A percentile compares a stretch with the other conserved stretches of the same genome.
Evolutionary conservation across 2,888 invertebrate species (phyloP).

Genomic region (Diarsia dahlii): DNA sequence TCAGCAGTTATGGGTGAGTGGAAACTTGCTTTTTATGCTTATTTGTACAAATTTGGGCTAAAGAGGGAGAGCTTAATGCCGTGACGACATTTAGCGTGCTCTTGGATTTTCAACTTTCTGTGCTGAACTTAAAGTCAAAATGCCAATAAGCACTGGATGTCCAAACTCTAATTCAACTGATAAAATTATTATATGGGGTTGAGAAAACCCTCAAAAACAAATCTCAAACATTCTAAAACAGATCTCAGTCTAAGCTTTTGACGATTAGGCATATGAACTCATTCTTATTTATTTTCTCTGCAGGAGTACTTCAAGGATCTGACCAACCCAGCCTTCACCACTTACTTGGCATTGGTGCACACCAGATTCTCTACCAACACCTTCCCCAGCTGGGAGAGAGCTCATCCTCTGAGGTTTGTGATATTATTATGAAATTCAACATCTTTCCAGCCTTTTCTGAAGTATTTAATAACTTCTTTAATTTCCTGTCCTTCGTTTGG

Average conservation of each 20-base stretch:
- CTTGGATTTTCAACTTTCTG: background rate
- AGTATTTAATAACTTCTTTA: background rate
- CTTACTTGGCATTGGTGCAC: constrained; percentile 98
- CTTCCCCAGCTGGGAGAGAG: constrained; percentile 99
- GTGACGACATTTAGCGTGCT: background rate
- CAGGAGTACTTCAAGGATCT: constrained; percentile 94
- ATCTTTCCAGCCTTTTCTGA: background rate
- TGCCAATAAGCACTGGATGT: too few relatives aligned
- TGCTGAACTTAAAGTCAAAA: background rate
- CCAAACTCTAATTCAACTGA: too few relatives aligned
- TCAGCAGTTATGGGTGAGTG: constrained; percentile 95
- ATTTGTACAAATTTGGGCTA: background rate
- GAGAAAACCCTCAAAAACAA: too few relatives aligned
- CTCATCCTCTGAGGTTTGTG: constrained; percentile 97
- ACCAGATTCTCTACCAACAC: constrained; percentile 99
- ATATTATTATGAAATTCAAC: background rate
- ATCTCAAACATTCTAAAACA: too few relatives aligned
- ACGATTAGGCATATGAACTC: background rate
- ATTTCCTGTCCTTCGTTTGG: background rate
- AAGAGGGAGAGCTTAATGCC: too few relatives aligned
- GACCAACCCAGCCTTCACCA: constrained; percentile 95
- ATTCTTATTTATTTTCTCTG: background rate
- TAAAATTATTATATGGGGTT: too few relatives aligned
- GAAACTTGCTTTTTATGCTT: background rate
- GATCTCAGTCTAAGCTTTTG: too few relatives aligned